Percentiles rank a stretch among this genome's conserved stretches.
Conservation (phyloP, 2,888 invertebrate genomes). For the Dasysyrphus tricinctus region DNA sequence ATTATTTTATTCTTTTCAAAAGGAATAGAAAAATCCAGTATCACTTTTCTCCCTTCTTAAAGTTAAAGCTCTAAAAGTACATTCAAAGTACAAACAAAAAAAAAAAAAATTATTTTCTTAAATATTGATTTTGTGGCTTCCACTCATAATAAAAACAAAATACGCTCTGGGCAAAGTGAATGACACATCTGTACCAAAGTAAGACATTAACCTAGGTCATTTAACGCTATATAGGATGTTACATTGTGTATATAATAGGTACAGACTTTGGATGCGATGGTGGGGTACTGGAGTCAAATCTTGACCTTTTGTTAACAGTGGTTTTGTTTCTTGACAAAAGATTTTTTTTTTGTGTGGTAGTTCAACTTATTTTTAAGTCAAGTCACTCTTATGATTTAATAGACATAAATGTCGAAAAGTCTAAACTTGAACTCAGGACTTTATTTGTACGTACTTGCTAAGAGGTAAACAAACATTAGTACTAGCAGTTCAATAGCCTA, state of each 20-base stretch:
- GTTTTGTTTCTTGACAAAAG: neutral
- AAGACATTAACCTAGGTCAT: conserved; percentile 42
- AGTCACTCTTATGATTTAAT: neutral
- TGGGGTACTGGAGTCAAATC: conserved; percentile 1
- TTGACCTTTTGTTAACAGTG: conserved; percentile 15
- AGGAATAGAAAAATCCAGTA: too few species aligned
- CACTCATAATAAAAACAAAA: neutral
- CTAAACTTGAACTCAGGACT: neutral
- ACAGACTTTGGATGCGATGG: neutral
- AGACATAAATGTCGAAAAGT: neutral
- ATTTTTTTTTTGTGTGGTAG: neutral
- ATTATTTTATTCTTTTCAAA: neutral
- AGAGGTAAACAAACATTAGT: neutral
- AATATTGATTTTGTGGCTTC: conserved; percentile 28
- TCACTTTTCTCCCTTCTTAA: neutral
- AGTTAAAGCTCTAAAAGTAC: conserved; percentile 7
- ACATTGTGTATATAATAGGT: neutral
- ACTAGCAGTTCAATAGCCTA: neutral
- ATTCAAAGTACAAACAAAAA: neutral
- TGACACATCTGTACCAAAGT: conserved; percentile 29
- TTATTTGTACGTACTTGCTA: neutral
- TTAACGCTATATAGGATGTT: conserved; percentile 1
- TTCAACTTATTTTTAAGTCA: neutral
- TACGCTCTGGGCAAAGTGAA: conserved; percentile 8
- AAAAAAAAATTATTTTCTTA: neutral